A percentile compares a stretch with the other conserved stretches of the same genome.
Conservation (phyloP, 2,888 invertebrate genomes). For the Heliconius hortense region DNA sequence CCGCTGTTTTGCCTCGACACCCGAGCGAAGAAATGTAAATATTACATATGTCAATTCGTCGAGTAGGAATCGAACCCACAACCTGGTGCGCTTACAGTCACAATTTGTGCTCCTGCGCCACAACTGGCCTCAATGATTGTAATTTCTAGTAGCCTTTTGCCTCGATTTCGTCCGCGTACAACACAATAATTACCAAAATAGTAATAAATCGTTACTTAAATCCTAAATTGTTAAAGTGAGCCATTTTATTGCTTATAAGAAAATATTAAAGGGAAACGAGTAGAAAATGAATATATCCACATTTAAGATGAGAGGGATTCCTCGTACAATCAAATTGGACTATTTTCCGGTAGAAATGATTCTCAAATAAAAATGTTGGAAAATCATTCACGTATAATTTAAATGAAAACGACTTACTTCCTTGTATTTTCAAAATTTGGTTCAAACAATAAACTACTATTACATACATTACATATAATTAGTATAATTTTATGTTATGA, state of each 20-base stretch:
- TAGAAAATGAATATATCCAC: constrained; percentile 67
- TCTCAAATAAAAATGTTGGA: constrained; percentile 61
- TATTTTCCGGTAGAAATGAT: constrained; percentile 60
- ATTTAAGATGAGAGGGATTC: constrained; percentile 56
- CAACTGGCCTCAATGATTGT: neutral
- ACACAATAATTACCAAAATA: neutral
- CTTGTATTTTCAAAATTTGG: neutral
- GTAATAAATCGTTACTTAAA: neutral
- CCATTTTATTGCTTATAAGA: neutral
- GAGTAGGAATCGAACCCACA: too few relatives aligned
- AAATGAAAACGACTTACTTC: neutral
- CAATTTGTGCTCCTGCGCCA: too few relatives aligned
- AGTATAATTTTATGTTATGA: neutral
- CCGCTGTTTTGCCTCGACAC: too few relatives aligned
- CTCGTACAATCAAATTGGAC: constrained; percentile 48
- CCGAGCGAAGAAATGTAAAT: too few relatives aligned
- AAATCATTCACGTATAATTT: constrained; percentile 53
- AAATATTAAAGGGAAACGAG: constrained; percentile 56
- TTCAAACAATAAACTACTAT: neutral
- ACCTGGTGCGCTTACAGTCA: too few relatives aligned
- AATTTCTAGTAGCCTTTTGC: neutral
- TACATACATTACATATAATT: neutral
- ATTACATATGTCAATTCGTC: too few relatives aligned
- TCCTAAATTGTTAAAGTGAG: neutral
- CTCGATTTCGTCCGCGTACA: neutral